A percentile compares a stretch with the other conserved stretches of the same genome.
These are phyloP conservation scores for Psophia crepitans DNA, from an alignment of 2,113 vertebrate genomes.

Conservation along the genomic window DNA sequence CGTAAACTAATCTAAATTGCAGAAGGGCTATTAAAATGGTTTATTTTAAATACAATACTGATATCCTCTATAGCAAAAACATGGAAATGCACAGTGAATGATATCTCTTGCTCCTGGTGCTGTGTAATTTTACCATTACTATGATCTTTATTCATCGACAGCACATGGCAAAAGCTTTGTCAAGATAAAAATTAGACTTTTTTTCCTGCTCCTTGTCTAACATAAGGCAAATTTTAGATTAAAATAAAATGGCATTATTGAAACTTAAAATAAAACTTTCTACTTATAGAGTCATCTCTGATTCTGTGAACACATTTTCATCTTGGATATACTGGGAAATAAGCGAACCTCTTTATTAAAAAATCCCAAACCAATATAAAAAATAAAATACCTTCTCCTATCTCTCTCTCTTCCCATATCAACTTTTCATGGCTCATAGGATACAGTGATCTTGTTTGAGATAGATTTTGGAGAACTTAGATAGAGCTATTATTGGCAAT, in stretches of 20 bases:
- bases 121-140: not conserved
- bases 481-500: not conserved
- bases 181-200: not conserved
- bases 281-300: not conserved
- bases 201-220: not conserved
- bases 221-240: not conserved
- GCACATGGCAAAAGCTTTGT: not conserved
- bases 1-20: not conserved
- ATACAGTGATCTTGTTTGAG: not conserved
- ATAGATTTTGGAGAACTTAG: not conserved
- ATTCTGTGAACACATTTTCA: not conserved
- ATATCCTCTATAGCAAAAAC: not conserved
- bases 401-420: not conserved
- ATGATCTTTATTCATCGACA: not conserved
- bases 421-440: not conserved
- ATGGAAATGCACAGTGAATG: not conserved
- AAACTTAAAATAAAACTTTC: not conserved
- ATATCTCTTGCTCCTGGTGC: not conserved
- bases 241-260: not conserved
- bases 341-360: constrained; percentile 41
- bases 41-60: not conserved
- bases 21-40: not conserved
- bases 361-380: constrained; percentile 14
- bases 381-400: not conserved
- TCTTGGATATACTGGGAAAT: not conserved